These are phyloP conservation scores for Nasua narica DNA, from an alignment of 2,797 vertebrate genomes.

Conservation along the genomic window DNA sequence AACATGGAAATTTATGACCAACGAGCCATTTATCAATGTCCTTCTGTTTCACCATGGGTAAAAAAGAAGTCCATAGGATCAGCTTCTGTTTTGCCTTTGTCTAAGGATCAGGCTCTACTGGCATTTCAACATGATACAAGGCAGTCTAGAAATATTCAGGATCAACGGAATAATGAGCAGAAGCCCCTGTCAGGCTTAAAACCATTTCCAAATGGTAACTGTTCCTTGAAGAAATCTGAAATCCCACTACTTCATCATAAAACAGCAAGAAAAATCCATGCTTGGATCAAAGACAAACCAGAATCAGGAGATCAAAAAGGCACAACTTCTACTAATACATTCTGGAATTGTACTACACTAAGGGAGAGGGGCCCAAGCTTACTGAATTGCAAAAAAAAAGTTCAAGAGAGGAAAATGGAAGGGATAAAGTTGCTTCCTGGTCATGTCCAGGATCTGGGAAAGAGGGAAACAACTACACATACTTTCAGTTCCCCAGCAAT, in stretches of 20 bases:
- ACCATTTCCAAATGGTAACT: constrained; percentile 25
- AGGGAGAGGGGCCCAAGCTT: neutral
- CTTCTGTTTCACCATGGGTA: neutral
- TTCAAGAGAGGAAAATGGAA: constrained; percentile 18
- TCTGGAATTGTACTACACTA: neutral
- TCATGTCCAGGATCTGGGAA: neutral
- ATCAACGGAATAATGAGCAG: neutral
- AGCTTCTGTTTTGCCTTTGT: neutral
- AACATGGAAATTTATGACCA: constrained; percentile 71
- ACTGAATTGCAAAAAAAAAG: neutral
- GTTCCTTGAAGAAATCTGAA: neutral
- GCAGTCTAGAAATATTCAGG: neutral
- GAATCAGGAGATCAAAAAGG: neutral
- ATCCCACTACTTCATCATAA: neutral
- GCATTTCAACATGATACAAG: neutral
- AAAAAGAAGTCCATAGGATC: neutral
- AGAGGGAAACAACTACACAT: neutral
- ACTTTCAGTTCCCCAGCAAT: neutral
- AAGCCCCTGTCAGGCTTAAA: constrained; percentile 31
- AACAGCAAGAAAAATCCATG: neutral
- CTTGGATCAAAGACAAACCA: neutral
- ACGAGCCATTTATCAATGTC: constrained; percentile 58
- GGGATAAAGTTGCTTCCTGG: neutral
- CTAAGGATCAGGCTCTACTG: neutral
- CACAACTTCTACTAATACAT: neutral